These are phyloP conservation scores for Macroglossus sobrinus DNA, from an alignment of 2,113 vertebrate genomes.

Conservation along the genomic window DNA sequence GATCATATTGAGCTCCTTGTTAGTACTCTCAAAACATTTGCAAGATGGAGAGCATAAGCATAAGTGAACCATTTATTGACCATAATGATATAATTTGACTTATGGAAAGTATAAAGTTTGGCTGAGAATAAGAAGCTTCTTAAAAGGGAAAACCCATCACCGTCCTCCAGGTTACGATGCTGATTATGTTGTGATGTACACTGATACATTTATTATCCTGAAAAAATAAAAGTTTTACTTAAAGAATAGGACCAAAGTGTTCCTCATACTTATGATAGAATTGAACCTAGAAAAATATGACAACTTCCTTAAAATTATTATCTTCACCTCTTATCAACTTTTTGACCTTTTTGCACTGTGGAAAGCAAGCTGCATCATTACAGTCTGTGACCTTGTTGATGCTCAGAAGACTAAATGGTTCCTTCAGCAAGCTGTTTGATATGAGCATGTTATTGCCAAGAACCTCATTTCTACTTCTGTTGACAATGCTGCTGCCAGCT, in stretches of 20 bases:
- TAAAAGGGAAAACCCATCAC: background rate
- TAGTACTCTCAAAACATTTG: slow-evolving; percentile 24
- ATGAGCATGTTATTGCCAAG: background rate
- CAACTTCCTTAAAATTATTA: background rate
- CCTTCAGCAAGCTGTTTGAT: background rate
- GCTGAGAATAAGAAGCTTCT: background rate
- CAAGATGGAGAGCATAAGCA: background rate
- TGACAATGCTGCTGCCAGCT: background rate
- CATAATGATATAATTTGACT: background rate
- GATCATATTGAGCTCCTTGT: slow-evolving; percentile 12
- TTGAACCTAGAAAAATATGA: slow-evolving; percentile 3
- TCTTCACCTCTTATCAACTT: background rate
- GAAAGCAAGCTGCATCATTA: background rate
- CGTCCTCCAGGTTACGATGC: background rate
- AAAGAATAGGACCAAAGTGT: background rate
- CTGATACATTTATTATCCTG: background rate
- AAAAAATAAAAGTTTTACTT: background rate
- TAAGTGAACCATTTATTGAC: background rate
- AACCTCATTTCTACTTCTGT: background rate
- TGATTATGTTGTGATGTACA: background rate
- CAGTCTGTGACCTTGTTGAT: background rate
- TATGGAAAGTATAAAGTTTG: background rate
- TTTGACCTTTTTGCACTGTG: background rate
- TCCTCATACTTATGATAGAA: background rate
- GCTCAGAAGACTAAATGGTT: background rate